A percentile compares a stretch with the other conserved stretches of the same genome.
phyloP scores from a whole-genome alignment of 2,888 invertebrate genomes.

The Thalpophila matura region DNA sequence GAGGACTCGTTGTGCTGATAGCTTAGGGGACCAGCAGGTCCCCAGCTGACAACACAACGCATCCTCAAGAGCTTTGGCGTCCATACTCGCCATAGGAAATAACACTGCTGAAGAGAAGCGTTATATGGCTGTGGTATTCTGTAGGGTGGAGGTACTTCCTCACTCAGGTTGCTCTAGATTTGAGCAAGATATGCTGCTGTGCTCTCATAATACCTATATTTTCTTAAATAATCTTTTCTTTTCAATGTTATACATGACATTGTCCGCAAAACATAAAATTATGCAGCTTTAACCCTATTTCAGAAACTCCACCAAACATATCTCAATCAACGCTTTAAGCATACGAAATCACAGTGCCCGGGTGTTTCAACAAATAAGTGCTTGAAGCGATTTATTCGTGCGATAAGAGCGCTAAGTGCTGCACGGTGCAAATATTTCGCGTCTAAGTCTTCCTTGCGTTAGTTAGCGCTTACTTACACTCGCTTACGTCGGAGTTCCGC shows the following conservation, averaged over 20 bases:
- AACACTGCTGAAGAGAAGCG: too few species aligned
- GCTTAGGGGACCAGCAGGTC: too few species aligned
- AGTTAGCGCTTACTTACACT: slow-evolving; percentile 82
- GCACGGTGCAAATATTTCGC: slow-evolving; percentile 83
- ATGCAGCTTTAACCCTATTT: slow-evolving; percentile 38
- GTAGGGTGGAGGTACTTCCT: too few species aligned
- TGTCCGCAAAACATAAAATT: slow-evolving; percentile 1
- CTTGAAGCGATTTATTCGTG: slow-evolving; percentile 73
- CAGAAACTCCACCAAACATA: slow-evolving; percentile 53
- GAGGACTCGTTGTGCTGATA: too few species aligned
- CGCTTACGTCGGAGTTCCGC: slow-evolving; percentile 65
- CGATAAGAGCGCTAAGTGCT: slow-evolving; percentile 82
- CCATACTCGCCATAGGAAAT: too few species aligned
- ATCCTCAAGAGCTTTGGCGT: too few species aligned
- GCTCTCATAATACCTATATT: too few species aligned
- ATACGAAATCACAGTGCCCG: slow-evolving; percentile 65
- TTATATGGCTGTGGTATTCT: too few species aligned
- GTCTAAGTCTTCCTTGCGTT: slow-evolving; percentile 82
- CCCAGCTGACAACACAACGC: too few species aligned
- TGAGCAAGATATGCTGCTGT: too few species aligned
- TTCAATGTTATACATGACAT: slow-evolving; percentile 4
- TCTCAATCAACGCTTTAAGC: slow-evolving; percentile 69
- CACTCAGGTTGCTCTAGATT: too few species aligned
- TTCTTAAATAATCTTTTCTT: too few species aligned
- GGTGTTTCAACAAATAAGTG: slow-evolving; percentile 73